Evolutionary conservation across 1,140 invertebrate species (phyloP).

Genomic region (Polyergus mexicanus): DNA sequence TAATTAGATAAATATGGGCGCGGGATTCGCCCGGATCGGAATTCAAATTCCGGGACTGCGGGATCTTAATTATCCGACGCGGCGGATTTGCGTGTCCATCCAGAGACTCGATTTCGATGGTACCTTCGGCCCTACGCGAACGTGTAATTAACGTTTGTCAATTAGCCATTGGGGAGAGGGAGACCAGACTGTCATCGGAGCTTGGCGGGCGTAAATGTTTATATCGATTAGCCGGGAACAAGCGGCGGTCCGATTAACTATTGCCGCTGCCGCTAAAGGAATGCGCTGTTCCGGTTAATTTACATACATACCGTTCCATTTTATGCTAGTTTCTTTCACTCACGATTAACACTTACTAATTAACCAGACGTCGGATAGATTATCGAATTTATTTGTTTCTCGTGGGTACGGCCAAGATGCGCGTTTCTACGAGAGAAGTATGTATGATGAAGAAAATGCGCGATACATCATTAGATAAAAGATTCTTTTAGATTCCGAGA

Average conservation of each 20-base stretch:
- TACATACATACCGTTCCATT: slow-evolving; percentile 14
- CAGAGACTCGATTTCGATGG: slow-evolving; percentile 57
- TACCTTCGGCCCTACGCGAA: slow-evolving; percentile 29
- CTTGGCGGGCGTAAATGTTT: slow-evolving; percentile 52
- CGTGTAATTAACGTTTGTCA: slow-evolving; percentile 60
- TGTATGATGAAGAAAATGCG: too few species aligned
- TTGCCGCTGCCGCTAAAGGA: not conserved
- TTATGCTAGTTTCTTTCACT: slow-evolving; percentile 42
- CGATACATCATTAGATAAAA: too few species aligned
- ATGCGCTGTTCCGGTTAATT: slow-evolving; percentile 28
- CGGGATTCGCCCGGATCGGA: slow-evolving; percentile 47
- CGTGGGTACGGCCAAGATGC: not conserved
- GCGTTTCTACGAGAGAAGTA: not conserved
- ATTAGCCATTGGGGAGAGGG: slow-evolving; percentile 31
- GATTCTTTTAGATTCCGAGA: too few species aligned
- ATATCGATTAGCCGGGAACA: slow-evolving; percentile 46
- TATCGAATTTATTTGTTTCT: not conserved
- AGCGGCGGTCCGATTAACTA: slow-evolving; percentile 33
- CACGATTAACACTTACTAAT: slow-evolving; percentile 57
- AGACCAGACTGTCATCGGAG: slow-evolving; percentile 28
- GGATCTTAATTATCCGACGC: slow-evolving; percentile 58
- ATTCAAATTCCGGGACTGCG: slow-evolving; percentile 35
- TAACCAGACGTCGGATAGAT: slow-evolving; percentile 22
- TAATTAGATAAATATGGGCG: slow-evolving; percentile 61
- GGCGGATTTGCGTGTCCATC: slow-evolving; percentile 33